These are phyloP conservation scores for Trachelus troglodyta DNA, from an alignment of 2,888 invertebrate genomes.

Conservation along the genomic window DNA sequence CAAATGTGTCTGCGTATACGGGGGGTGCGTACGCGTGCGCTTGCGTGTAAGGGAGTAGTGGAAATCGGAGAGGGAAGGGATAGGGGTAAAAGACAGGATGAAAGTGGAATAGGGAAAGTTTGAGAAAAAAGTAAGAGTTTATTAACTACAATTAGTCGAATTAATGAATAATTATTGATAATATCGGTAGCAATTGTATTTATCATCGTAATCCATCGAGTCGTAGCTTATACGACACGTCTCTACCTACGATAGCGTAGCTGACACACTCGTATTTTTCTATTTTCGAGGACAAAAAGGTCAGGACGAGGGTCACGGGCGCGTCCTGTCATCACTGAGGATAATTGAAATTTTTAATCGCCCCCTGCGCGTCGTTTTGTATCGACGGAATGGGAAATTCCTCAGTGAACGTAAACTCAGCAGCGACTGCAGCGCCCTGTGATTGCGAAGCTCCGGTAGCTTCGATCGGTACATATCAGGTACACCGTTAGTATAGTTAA, in stretches of 20 bases:
- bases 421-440: background rate
- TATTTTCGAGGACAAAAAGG: background rate
- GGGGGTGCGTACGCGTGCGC: no score
- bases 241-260: background rate
- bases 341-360: background rate
- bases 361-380: background rate
- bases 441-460: background rate
- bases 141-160: background rate
- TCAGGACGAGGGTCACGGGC: background rate
- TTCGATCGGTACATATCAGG: background rate
- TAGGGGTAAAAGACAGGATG: background rate
- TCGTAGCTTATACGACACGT: conserved; percentile 3
- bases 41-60: background rate
- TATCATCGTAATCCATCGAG: conserved; percentile 5
- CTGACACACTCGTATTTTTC: conserved; percentile 6
- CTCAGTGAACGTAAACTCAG: background rate
- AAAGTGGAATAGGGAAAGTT: background rate
- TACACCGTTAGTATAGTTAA: background rate
- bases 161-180: background rate
- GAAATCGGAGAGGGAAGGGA: background rate
- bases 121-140: background rate
- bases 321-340: background rate
- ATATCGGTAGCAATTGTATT: conserved; percentile 1
- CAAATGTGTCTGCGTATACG: no score
- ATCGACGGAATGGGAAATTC: background rate